phyloP scores from a whole-genome alignment of 2,113 vertebrate genomes.

The Pachyramphus minor region DNA sequence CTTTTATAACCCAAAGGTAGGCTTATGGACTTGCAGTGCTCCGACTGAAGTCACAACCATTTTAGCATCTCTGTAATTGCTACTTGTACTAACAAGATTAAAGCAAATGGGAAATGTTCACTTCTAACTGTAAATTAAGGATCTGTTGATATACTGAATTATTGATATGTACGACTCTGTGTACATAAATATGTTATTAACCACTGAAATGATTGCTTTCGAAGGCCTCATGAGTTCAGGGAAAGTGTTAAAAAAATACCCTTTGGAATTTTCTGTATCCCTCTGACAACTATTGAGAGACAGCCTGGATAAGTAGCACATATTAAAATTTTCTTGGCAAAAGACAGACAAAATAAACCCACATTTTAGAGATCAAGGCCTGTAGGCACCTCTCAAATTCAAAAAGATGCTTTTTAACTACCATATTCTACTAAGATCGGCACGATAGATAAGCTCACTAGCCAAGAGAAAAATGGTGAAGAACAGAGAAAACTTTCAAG shows the following conservation, averaged over 20 bases:
- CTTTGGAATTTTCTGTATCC: background rate
- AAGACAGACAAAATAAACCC: background rate
- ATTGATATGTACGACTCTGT: background rate
- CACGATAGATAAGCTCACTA: background rate
- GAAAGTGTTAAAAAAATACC: background rate
- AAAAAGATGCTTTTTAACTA: background rate
- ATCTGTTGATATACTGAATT: background rate
- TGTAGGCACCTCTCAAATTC: background rate
- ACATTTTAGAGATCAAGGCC: background rate
- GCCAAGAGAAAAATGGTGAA: background rate
- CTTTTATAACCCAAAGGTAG: background rate
- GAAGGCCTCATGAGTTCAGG: background rate
- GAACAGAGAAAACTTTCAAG: background rate
- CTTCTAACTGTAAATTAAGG: background rate
- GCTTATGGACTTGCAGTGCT: background rate
- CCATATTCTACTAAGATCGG: background rate
- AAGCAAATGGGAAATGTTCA: background rate
- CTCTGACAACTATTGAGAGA: background rate
- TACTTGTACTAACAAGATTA: background rate
- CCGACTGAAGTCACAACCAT: background rate
- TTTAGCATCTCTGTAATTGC: background rate
- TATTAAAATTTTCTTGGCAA: background rate
- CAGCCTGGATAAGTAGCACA: background rate
- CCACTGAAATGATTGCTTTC: background rate
- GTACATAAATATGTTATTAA: background rate